Conservation (phyloP, 2,113 vertebrate species). For the Vulpes ferrilata region DNA sequence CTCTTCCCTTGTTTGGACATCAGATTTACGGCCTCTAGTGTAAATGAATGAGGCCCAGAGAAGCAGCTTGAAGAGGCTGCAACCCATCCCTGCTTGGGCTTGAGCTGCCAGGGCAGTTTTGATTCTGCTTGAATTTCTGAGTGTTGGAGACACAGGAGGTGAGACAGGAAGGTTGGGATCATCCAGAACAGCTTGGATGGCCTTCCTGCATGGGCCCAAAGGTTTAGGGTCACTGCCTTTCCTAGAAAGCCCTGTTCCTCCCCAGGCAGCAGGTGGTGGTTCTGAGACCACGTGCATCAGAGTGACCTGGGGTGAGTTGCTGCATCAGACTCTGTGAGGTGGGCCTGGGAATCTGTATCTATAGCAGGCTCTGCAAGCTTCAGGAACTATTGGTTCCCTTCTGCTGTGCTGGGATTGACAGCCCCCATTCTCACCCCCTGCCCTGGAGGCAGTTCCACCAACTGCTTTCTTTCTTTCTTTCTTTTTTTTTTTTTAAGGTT, state of each 20-base stretch:
- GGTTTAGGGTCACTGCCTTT: background rate
- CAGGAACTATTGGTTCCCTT: background rate
- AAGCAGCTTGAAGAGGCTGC: background rate
- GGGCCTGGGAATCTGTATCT: background rate
- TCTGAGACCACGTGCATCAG: background rate
- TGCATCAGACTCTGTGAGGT: background rate
- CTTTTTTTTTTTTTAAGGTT: too few relatives aligned
- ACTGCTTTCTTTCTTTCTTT: background rate
- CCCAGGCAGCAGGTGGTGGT: background rate
- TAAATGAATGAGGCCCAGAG: background rate
- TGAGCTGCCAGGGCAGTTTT: background rate
- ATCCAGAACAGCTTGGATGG: background rate
- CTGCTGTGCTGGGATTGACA: background rate
- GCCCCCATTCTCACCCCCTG: background rate
- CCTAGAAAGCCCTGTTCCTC: background rate
- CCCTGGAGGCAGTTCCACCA: too few relatives aligned
- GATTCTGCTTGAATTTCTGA: background rate
- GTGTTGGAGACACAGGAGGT: background rate
- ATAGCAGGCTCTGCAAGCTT: too few relatives aligned
- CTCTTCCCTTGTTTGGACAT: background rate
- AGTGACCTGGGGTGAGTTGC: background rate
- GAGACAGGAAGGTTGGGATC: background rate
- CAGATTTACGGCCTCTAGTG: background rate
- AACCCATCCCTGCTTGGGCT: background rate
- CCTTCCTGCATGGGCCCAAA: background rate